Conservation (phyloP, 2,113 vertebrate species). For the Hippocampus zosterae region DNA sequence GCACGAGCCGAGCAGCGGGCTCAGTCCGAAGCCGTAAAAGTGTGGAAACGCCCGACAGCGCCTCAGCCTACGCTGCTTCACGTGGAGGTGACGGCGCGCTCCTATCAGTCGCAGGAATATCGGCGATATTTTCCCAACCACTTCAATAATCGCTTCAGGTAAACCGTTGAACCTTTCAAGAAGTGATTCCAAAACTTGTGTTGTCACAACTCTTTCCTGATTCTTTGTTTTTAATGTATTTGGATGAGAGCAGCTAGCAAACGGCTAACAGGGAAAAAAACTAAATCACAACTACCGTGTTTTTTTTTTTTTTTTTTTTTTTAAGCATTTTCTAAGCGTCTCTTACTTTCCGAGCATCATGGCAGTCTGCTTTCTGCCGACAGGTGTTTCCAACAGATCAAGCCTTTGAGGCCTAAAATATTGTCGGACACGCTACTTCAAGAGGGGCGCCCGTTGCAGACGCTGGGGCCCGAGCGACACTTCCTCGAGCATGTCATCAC, state of each 20-base stretch:
- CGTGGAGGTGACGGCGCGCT: conserved; percentile 77
- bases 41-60: conserved; percentile 64
- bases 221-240: too few relatives aligned
- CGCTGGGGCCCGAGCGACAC: conserved; percentile 60
- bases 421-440: background rate
- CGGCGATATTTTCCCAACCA: conserved; percentile 66
- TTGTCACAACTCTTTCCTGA: too few relatives aligned
- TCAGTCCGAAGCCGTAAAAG: conserved; percentile 26
- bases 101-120: conserved; percentile 73
- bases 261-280: too few relatives aligned
- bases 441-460: conserved; percentile 2
- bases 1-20: conserved; percentile 47
- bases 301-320: background rate
- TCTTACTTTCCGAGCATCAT: too few relatives aligned
- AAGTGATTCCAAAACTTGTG: too few relatives aligned
- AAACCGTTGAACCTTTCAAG: conserved; percentile 9
- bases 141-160: conserved; percentile 71
- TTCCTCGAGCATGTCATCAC: conserved; percentile 67
- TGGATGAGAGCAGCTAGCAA: too few relatives aligned
- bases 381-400: conserved; percentile 25
- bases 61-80: conserved; percentile 75
- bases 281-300: background rate
- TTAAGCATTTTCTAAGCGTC: too few relatives aligned
- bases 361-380: background rate
- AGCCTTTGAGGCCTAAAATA: background rate